Conservation (phyloP, 1,140 invertebrate species). For the Saccostrea cuccullata region DNA sequence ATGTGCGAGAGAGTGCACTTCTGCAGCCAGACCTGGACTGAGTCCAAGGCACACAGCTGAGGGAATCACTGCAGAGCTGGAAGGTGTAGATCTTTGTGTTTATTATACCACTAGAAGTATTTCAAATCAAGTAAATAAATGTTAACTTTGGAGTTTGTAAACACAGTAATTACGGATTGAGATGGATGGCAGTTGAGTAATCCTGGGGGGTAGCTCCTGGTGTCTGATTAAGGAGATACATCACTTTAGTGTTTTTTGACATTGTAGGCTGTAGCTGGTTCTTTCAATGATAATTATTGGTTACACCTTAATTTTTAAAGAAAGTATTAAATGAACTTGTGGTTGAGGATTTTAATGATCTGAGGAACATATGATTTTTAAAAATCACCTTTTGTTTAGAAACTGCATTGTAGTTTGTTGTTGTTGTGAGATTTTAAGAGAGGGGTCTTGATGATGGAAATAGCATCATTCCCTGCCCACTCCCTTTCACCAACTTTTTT, state of each 20-base stretch:
- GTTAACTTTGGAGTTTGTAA: constrained; percentile 20
- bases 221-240: constrained; percentile 16
- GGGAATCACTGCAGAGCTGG: background rate
- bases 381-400: too few relatives aligned
- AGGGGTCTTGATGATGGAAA: too few relatives aligned
- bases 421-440: too few relatives aligned
- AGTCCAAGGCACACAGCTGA: constrained; percentile 20
- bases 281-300: too few relatives aligned
- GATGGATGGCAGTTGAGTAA: constrained; percentile 27
- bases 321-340: too few relatives aligned
- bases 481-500: too few relatives aligned
- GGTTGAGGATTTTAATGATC: too few relatives aligned
- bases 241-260: background rate
- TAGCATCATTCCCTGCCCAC: too few relatives aligned
- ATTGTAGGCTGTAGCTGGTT: background rate
- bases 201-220: background rate
- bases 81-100: background rate
- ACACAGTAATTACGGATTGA: constrained; percentile 11
- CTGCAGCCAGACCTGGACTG: background rate
- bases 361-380: too few relatives aligned
- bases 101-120: background rate
- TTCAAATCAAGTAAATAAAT: constrained; percentile 35
- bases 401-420: too few relatives aligned
- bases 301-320: too few relatives aligned
- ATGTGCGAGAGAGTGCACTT: background rate